A percentile compares a stretch with the other conserved stretches of the same genome.
These are phyloP conservation scores for Aspidiotus rigidus DNA, from an alignment of 2,888 invertebrate species.

Conservation along the genomic window DNA sequence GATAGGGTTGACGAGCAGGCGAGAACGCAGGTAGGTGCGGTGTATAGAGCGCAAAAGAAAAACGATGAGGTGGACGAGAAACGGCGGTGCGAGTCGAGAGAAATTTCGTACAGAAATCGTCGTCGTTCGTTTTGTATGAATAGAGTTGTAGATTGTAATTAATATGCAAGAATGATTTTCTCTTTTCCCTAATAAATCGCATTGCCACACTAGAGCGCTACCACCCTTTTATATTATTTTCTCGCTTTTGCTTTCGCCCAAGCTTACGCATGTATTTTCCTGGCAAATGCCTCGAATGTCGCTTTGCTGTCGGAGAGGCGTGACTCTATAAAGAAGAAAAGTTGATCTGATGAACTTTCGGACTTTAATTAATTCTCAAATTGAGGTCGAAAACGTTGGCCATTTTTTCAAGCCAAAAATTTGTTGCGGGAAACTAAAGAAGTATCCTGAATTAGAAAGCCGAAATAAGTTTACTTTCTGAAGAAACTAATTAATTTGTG, in stretches of 20 bases:
- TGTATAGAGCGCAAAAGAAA: not conserved
- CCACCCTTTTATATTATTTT: slow-evolving; percentile 10
- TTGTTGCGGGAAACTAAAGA: too few species aligned
- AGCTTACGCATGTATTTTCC: not conserved
- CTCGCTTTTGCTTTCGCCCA: slow-evolving; percentile 6
- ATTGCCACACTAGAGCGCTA: not conserved
- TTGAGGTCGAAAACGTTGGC: too few species aligned
- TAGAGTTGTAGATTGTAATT: slow-evolving; percentile 31
- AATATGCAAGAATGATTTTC: slow-evolving; percentile 31
- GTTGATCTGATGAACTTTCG: too few species aligned
- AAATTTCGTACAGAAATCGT: slow-evolving; percentile 24
- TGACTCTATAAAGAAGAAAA: too few species aligned
- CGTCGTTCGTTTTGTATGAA: slow-evolving; percentile 23
- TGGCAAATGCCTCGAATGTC: too few species aligned
- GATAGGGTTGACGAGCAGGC: slow-evolving; percentile 29
- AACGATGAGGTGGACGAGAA: slow-evolving; percentile 17
- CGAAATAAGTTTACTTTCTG: too few species aligned
- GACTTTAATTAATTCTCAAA: too few species aligned
- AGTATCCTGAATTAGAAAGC: too few species aligned
- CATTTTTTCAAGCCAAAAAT: too few species aligned
- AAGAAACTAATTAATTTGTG: too few species aligned
- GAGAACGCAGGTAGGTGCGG: slow-evolving; percentile 3
- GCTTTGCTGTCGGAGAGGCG: too few species aligned
- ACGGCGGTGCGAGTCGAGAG: slow-evolving; percentile 8
- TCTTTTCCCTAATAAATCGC: slow-evolving; percentile 31